Evolutionary conservation across 1,140 invertebrate species (phyloP).

Genomic region (Chironomus tepperi): DNA sequence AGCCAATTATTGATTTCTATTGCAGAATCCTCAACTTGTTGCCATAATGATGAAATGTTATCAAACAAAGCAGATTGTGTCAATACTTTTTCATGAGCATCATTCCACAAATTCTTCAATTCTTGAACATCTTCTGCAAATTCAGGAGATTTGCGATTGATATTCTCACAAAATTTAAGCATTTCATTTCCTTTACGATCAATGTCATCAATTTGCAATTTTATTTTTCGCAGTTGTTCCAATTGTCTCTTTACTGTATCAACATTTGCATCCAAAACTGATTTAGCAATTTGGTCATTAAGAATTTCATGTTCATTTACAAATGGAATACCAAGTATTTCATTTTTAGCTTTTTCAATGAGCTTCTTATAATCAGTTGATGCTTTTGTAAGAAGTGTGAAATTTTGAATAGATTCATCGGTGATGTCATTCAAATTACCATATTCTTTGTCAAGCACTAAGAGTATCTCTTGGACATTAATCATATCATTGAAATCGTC

Average conservation of each 20-base stretch:
- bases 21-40: constrained; percentile 78
- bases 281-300: constrained; percentile 33
- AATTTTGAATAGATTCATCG: constrained; percentile 63
- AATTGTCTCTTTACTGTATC: constrained; percentile 67
- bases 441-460: constrained; percentile 67
- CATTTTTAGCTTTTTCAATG: constrained; percentile 56
- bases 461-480: constrained; percentile 65
- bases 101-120: constrained; percentile 64
- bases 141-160: constrained; percentile 62
- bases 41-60: constrained; percentile 82
- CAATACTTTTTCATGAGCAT: constrained; percentile 56
- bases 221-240: constrained; percentile 63
- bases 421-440: constrained; percentile 66
- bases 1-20: constrained; percentile 78
- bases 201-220: constrained; percentile 63
- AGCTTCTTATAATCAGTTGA: constrained; percentile 68
- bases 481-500: constrained; percentile 70
- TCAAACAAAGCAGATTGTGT: constrained; percentile 69
- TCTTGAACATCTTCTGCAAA: constrained; percentile 54
- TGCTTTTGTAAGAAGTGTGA: constrained; percentile 57
- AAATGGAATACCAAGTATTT: constrained; percentile 50
- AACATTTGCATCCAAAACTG: constrained; percentile 40
- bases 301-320: constrained; percentile 40
- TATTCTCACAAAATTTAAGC: constrained; percentile 59
- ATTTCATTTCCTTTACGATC: constrained; percentile 62